Base-by-base conservation (phyloP, 2,113 vertebrate species). In the Salvelinus namaycush region DNA sequence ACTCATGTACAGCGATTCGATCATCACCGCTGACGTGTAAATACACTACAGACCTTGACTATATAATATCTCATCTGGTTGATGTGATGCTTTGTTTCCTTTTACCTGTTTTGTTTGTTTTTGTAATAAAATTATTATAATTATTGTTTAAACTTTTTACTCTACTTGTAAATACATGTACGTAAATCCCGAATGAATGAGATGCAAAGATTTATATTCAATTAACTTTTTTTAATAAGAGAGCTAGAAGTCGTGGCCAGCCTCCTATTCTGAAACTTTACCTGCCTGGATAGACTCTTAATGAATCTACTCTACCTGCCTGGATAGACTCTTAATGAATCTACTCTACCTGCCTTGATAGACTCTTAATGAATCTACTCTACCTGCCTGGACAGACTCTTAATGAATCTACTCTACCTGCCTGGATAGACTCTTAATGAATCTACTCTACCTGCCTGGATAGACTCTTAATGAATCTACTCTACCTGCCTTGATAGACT, bases 1-100 rank as follows among this genome's bases (percentile, higher is more conserved):
- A 79, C 94, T 96, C 49, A 94, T 96, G 91, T 96, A 97, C 79
- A 96, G 92, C 51, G 98, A 99, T 81, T 94, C 96, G 1, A 88
- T 98, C 92, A 97, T 99, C 82, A 95, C 96, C 14, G 97, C 96
- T 18, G 96, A 99, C 59, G 91, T 99, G 93, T 99, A 94, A 92
- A 92, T 73, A 83, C 31, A 13, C 49, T 54, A 54, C 12, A 13
- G 16, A 18, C 51, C 69, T 24, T 5, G 9, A 7, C 59, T 62
- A 9, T 92, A 97, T 99, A 81, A 96, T 96, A 12, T 96, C 96
- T 20, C 96, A 99, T 64, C 91, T 99, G 93, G 98, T 94, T 92
- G 91, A 57, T 39, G 57, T 5, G 2, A 29, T 77, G 9, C 57
- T 9, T 39, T 13, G 12, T 44, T 13, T 12, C 18, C 71, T 39